Evolutionary conservation across 2,888 invertebrate genomes (phyloP), one percentile per base, ranked within the genome.

Genomic region (Anagyrus pseudococci): DNA sequence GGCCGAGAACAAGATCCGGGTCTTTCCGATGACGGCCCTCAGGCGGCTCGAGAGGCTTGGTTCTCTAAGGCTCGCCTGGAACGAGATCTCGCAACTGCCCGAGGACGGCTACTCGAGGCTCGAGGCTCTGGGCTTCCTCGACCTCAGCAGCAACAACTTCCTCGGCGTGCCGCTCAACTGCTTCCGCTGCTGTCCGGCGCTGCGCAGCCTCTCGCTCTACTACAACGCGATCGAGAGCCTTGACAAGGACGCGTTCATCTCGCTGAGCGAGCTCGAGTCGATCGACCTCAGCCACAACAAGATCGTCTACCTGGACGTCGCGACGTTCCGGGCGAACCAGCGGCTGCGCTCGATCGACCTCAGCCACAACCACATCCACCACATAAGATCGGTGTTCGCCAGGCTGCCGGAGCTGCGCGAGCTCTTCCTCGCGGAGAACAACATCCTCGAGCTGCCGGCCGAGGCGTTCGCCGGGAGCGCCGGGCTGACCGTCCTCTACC

Each of bases 261-360:
- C 88, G 7, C 83, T 96, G 67, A 84, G 83, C 57, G 87, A 89
- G 71, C 83, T 96, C 58, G 92, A 93, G 82, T 90, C 91, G 10
- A 84, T 96, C 67, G 94, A 94, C 79, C 86, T 96, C 75, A 93
- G 93, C 75, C 90, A 92, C 79, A 96, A 96, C 81, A 92, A 92
- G 81, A 91, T 94, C 67, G 88, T 91, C 19, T 86, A 85, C 68
- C 83, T 96, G 65, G 89, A 90, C 70, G 84, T 89, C 66, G 85
- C 85, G 64, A 90, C 90, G 26, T 94, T 95, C 81, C 87, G 88
- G 70, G 86, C 84, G 72, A 93, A 94, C 79, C 87, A 86, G 70
- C 89, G 89, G 66, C 82, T 96, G 69, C 86, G 89, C 67, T 92
- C 92, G 0, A 88, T 95, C 72, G 95, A 96, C 80, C 82, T 95